phyloP scores from a whole-genome alignment of 2,113 vertebrate species.

The Sitta europaea region DNA sequence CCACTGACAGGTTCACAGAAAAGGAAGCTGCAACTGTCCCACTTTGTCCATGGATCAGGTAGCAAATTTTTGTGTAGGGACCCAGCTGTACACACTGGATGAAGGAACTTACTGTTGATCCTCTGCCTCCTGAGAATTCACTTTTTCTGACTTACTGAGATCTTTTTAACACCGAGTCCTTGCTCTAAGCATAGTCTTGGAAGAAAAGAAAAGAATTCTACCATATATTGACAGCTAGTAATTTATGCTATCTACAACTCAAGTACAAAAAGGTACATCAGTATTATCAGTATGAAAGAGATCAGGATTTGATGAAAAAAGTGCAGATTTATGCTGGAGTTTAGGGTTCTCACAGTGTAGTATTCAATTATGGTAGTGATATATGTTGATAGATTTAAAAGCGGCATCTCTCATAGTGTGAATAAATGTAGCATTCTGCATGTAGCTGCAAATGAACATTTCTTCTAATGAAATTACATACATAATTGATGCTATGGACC shows the following conservation, averaged over 20 bases:
- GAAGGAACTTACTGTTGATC: background rate
- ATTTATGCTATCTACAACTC: background rate
- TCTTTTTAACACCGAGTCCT: background rate
- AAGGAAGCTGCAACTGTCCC: background rate
- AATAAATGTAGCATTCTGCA: background rate
- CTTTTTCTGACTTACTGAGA: background rate
- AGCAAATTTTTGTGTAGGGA: background rate
- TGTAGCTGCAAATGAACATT: background rate
- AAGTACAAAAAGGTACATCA: background rate
- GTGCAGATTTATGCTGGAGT: background rate
- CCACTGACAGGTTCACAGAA: background rate
- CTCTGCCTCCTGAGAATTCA: background rate
- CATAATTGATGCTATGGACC: background rate
- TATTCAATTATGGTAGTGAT: background rate
- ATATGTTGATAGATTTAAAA: background rate
- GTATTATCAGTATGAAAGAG: background rate
- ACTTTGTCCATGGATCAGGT: background rate
- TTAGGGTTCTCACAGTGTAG: background rate
- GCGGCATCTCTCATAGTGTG: background rate
- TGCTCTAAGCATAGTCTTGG: background rate
- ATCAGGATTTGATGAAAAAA: background rate
- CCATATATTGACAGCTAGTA: background rate
- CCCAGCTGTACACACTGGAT: rapidly evolving
- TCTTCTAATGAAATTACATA: conserved; percentile 1
- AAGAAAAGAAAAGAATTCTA: background rate